Evolutionary conservation across 2,113 vertebrate species (phyloP), one percentile per base, ranked within the genome.

Genomic region (Lutjanus erythropterus): DNA sequence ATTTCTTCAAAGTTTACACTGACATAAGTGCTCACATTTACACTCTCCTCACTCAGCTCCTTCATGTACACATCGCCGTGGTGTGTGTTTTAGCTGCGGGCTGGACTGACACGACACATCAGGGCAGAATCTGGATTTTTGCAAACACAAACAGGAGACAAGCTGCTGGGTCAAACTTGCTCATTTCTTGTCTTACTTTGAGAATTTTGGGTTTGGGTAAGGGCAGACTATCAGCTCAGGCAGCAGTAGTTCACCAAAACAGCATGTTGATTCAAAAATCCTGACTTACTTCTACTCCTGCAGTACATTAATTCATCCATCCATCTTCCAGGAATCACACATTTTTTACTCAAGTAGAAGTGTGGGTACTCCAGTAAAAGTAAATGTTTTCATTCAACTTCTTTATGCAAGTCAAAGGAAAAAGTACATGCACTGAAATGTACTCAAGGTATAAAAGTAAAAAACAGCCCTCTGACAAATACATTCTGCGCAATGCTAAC

Each of bases 1-100:
- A 15, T 60, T n/a, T 75, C 81, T 84, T 80, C 61, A 87, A 80
- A 88, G 81, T 88, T 83, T 77, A 71, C 88, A n/a, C 81, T 86
- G 81, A 87, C 82, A 75, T 80, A 84, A 91, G 80, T 25, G 77
- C 67, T 75, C 70, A 64, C 72, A 46, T 87, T 85, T 78, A 84
- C 80, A 35, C 61, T 25, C 62, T 29, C 35, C 62, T 29, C 35
- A 11, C 64, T 44, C 61, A n/a, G 61, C 67, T 19, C 14, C 76
- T 65, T 64, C 90, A 9, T 66, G 68, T 12, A 42, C 76, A 58
- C 50, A 33, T 41, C 33, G 29, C 72, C 46, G 41, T 21, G 0
- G 27, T 83, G 85, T 88, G 84, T 71, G 12, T 68, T 87, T 78
- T 84, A 68, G 80, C 85, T 74, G 47, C 81, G 35, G 81, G 85